Conservation (phyloP, 92 coral and sea anemone species). For the Zoanthus sociatus region DNA sequence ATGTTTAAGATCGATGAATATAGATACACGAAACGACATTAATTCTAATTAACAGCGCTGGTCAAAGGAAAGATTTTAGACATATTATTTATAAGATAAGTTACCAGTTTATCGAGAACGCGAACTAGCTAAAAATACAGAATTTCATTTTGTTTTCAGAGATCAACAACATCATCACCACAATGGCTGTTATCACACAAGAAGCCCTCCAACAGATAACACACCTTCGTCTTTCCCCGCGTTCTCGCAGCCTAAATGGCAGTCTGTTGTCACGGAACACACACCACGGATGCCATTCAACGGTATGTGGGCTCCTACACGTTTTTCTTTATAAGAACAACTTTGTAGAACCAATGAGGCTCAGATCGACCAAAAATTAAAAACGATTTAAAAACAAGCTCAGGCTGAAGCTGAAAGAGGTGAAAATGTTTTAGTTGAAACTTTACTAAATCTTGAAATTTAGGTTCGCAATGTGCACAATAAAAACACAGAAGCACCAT, state of each 20-base stretch:
- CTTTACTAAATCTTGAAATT: too few species aligned
- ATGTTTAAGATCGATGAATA: too few species aligned
- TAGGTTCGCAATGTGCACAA: too few species aligned
- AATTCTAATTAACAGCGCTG: too few species aligned
- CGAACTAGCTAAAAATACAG: not conserved
- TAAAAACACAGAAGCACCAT: too few species aligned
- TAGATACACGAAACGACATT: too few species aligned
- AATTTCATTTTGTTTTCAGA: not conserved
- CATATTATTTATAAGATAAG: not conserved
- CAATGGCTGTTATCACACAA: constrained; percentile 31
- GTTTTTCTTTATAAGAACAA: too few species aligned
- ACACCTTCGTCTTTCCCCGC: constrained; percentile 18
- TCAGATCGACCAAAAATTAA: too few species aligned
- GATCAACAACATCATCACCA: constrained; percentile 42
- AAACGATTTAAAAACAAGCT: too few species aligned
- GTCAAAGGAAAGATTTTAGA: not conserved
- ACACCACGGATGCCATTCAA: constrained; percentile 38
- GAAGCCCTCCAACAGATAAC: constrained; percentile 5
- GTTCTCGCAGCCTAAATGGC: constrained; percentile 45
- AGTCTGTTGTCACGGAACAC: constrained; percentile 15
- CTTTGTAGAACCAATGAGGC: too few species aligned
- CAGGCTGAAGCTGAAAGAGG: too few species aligned
- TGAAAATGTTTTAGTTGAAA: too few species aligned
- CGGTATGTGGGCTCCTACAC: not conserved
- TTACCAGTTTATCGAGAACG: not conserved